These are phyloP conservation scores for Meteorus sp. DNA, from an alignment of 1,140 invertebrate genomes.

Conservation along the genomic window DNA sequence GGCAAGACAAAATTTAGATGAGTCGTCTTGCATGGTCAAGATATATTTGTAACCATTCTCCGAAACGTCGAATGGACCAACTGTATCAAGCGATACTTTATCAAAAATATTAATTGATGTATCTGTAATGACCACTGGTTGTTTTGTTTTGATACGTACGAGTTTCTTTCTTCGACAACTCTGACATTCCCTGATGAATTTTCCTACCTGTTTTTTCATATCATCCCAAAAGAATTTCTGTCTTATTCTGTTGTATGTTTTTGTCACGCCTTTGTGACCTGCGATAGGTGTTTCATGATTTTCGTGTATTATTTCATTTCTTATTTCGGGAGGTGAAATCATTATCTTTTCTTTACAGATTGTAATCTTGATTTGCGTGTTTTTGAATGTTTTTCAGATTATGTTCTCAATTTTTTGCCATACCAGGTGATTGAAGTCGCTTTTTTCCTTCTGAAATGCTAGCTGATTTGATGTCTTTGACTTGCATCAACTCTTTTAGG, in stretches of 20 bases:
- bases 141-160: not conserved
- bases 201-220: not conserved
- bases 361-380: slow-evolving; percentile 2
- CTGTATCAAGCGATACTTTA: slow-evolving; percentile 2
- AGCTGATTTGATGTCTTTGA: no score
- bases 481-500: no score
- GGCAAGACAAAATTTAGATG: slow-evolving; percentile 37
- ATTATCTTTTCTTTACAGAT: slow-evolving; percentile 6
- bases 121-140: slow-evolving; percentile 15
- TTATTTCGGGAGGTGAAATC: not conserved
- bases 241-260: not conserved
- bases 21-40: slow-evolving; percentile 36
- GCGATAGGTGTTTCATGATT: not conserved
- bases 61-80: not conserved
- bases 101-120: slow-evolving; percentile 31
- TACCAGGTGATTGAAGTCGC: no score
- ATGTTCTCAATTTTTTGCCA: no score
- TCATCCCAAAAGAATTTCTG: slow-evolving; percentile 13
- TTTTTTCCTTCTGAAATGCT: no score
- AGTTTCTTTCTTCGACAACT: slow-evolving; percentile 12
- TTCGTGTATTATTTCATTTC: not conserved
- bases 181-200: not conserved
- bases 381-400: no score
- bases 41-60: not conserved
- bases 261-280: slow-evolving; percentile 2